Evolutionary conservation across 35 echinoderm and acorn worm genomes (phyloP).

Genomic region (Lytechinus variegatus): DNA sequence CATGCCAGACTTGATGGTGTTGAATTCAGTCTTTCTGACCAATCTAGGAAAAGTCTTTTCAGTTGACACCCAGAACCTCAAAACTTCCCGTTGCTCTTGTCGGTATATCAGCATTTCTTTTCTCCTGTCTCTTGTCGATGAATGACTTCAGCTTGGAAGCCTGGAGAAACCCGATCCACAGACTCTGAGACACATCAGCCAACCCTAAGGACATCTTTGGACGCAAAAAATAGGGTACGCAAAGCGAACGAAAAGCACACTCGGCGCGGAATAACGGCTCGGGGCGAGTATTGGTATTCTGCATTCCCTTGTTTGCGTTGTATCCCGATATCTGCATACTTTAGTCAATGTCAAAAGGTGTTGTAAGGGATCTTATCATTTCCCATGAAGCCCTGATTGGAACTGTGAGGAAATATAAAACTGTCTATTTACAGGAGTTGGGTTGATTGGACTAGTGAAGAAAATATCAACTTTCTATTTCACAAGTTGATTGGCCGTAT

Average conservation of each 20-base stretch:
- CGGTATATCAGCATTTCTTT: not conserved
- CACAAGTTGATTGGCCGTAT: not conserved
- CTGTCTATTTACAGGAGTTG: not conserved
- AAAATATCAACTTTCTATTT: not conserved
- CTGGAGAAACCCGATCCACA: not conserved
- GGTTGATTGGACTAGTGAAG: not conserved
- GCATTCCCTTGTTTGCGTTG: not conserved
- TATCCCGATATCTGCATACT: not conserved
- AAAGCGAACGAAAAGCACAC: not conserved
- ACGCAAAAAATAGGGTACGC: not conserved
- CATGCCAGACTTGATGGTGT: not conserved
- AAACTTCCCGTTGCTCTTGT: not conserved
- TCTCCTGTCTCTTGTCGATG: not conserved
- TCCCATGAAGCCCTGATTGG: not conserved
- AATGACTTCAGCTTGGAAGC: not conserved
- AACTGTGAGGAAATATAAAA: not conserved
- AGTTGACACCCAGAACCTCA: not conserved
- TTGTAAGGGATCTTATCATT: not conserved
- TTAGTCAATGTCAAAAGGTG: constrained; percentile 14
- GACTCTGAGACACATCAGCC: not conserved
- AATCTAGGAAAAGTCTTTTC: not conserved
- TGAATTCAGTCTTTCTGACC: not conserved
- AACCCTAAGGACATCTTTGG: not conserved
- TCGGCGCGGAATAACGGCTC: not conserved
- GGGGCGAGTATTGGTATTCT: not conserved